These are phyloP conservation scores for Idris sp. DNA, from an alignment of 1,140 invertebrate species.

Conservation along the genomic window DNA sequence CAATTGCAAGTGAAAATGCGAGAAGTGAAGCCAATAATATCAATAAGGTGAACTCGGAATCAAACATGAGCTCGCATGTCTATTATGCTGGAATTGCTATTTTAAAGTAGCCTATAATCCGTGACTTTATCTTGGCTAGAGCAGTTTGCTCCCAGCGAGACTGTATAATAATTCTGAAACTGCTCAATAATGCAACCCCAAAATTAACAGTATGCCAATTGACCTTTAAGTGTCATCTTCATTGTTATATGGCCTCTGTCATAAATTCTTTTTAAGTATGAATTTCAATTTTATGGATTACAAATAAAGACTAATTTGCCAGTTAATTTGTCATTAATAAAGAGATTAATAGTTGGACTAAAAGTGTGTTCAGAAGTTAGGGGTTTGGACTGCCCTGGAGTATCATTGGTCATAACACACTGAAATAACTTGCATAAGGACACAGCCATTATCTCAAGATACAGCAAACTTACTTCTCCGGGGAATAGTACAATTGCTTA, in stretches of 20 bases:
- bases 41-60: too few relatives aligned
- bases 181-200: too few relatives aligned
- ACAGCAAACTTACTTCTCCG: constrained; percentile 3
- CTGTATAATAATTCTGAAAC: too few relatives aligned
- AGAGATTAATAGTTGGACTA: constrained; percentile 16
- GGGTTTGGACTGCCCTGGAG: constrained; percentile 31
- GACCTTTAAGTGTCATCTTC: too few relatives aligned
- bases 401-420: constrained; percentile 41
- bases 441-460: constrained; percentile 26
- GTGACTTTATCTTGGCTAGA: constrained; percentile 19
- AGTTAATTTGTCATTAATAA: constrained; percentile 33
- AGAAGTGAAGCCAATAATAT: too few relatives aligned
- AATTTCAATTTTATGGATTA: too few relatives aligned
- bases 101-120: constrained; percentile 39
- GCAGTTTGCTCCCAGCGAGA: too few relatives aligned
- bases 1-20: too few relatives aligned
- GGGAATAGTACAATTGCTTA: background rate
- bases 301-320: background rate
- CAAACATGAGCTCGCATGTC: too few relatives aligned
- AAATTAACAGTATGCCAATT: constrained; percentile 26
- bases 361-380: constrained; percentile 25
- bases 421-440: constrained; percentile 31
- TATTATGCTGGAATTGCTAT: constrained; percentile 41
- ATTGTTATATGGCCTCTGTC: too few relatives aligned
- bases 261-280: too few relatives aligned